Base-by-base conservation (phyloP, 2,113 vertebrate genomes). In the Peromyscus leucopus region DNA sequence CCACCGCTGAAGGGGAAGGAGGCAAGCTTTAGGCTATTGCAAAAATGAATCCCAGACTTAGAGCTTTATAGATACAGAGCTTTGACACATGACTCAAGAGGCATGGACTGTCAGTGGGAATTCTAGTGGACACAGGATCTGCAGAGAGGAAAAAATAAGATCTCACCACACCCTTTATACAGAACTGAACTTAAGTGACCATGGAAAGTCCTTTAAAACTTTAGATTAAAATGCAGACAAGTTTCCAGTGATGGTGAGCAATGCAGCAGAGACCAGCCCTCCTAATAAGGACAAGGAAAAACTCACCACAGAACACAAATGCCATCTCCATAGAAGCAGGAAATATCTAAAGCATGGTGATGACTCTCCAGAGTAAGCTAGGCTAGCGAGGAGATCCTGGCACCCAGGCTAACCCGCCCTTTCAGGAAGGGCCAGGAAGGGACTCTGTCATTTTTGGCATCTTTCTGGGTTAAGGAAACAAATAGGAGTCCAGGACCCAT, bases 361-460 rank as follows among this genome's bases (percentile, higher is more conserved):
- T 9, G 42, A 90, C 19, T 86, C 84, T 87, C 36, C 26, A n/a
- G 48, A 59, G 51, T 57, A 22, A 87, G 65, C 33, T 1, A 24
- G 59, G 2, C 36, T 72, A 72, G 9, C 1, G 7, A 86, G 65
- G 79, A 83, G 51, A 55, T 51, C 65, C 59, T 93, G 26, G 71
- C 74, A 55, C n/a, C 61, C 33, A 42, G 59, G 55, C 42, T 6
- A 63, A 7, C 42, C 63, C 90, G 71, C 22, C 51, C 76, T 90
- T 90, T 87, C 22, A 33, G 57, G 80, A 91, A 89, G 22, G 31
- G 86, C 74, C 82, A 39, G 67, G 86, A n/a, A 76, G 31, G 69
- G 93, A 46, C 61, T 61, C 79, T 75, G 69, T 83, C 79, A 65
- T 89, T 92, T 92, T 85, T 95, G 94, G 79, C 79, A 86, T 69